Percentiles rank a stretch among this genome's conserved stretches.
phyloP scores from a whole-genome alignment of 1,140 invertebrate genomes.

The Cotesia glomerata region DNA sequence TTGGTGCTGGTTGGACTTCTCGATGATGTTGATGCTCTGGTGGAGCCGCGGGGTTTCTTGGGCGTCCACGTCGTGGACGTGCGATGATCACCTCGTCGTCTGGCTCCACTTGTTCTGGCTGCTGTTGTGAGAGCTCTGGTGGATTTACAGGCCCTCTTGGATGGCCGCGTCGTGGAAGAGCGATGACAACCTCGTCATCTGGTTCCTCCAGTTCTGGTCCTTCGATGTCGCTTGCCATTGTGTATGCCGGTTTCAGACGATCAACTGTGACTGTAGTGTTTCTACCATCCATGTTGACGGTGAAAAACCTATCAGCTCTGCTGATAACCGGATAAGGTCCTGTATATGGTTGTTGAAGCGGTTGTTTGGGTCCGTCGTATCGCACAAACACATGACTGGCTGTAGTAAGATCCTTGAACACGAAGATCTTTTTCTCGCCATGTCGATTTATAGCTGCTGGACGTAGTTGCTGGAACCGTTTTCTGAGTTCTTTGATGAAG shows the following conservation, averaged over 20 bases:
- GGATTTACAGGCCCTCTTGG: not conserved
- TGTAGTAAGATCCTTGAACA: slow-evolving; percentile 37
- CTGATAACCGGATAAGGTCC: slow-evolving; percentile 19
- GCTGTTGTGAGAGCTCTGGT: not conserved
- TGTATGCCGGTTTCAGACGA: slow-evolving; percentile 24
- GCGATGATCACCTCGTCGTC: too few species aligned
- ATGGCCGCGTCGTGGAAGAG: not conserved
- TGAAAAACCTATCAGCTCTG: not conserved
- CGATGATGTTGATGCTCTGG: too few species aligned
- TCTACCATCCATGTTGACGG: not conserved
- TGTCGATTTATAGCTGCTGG: too few species aligned
- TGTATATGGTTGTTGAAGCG: slow-evolving; percentile 43
- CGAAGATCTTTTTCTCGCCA: slow-evolving; percentile 33
- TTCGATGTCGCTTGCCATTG: not conserved
- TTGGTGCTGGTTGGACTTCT: not conserved
- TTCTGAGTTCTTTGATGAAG: slow-evolving; percentile 29
- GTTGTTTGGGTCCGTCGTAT: slow-evolving; percentile 41
- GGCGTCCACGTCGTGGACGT: too few species aligned
- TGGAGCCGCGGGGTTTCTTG: too few species aligned
- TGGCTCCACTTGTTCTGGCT: too few species aligned
- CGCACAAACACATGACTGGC: slow-evolving; percentile 50
- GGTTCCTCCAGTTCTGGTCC: not conserved
- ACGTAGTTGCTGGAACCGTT: slow-evolving; percentile 16
- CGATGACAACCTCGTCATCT: not conserved
- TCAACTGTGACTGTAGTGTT: slow-evolving; percentile 21